These are phyloP conservation scores for Nycticebus coucang DNA, from an alignment of 2,113 vertebrate genomes.

Conservation along the genomic window DNA sequence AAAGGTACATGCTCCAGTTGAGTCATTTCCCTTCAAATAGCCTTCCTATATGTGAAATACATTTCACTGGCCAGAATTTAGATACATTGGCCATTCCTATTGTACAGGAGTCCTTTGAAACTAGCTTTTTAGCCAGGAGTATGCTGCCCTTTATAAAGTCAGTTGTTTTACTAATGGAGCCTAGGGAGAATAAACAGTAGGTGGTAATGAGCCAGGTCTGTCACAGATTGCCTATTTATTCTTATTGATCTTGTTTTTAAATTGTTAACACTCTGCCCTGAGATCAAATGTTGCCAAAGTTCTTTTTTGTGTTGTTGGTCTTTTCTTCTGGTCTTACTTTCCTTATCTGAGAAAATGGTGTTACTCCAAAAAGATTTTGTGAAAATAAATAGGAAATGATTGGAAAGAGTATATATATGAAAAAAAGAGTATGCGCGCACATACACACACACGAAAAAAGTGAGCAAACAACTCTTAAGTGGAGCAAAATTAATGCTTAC, in stretches of 20 bases:
- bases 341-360: not conserved
- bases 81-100: not conserved
- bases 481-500: constrained; percentile 17
- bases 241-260: not conserved
- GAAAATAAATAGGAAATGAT: not conserved
- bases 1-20: not conserved
- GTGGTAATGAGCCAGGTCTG: not conserved
- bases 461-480: not conserved
- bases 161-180: not conserved
- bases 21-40: not conserved
- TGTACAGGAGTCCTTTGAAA: not conserved
- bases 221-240: not conserved
- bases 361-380: not conserved
- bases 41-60: not conserved
- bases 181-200: not conserved
- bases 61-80: not conserved
- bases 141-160: not conserved
- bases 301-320: not conserved
- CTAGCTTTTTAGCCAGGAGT: not conserved
- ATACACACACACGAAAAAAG: not conserved
- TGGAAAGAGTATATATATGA: not conserved
- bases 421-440: too few species aligned
- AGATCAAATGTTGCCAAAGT: constrained; percentile 1
- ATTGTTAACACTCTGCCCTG: not conserved
- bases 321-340: not conserved